phyloP scores from a whole-genome alignment of 1,140 invertebrate species.

The Schlechtendalia chinensis region DNA sequence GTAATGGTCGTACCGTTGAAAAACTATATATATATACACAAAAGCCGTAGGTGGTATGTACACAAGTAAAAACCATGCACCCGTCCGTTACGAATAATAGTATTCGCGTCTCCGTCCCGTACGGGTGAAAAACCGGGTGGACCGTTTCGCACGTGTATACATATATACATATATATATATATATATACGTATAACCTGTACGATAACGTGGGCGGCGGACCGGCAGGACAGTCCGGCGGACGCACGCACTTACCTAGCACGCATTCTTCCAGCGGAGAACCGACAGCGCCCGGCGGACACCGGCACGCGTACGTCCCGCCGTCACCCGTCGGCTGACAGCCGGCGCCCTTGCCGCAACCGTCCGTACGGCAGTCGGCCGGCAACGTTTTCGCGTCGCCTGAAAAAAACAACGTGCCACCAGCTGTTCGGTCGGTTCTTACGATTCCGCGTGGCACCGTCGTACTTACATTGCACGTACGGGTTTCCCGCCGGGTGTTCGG shows the following conservation, averaged over 20 bases:
- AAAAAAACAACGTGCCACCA: too few species aligned
- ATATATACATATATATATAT: too few species aligned
- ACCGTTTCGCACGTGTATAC: too few species aligned
- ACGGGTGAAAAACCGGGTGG: too few species aligned
- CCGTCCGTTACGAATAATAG: background rate
- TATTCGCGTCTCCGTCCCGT: background rate
- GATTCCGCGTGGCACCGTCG: background rate
- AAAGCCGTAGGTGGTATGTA: too few species aligned
- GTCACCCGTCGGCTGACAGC: slow-evolving; percentile 66
- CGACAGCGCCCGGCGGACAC: slow-evolving; percentile 72
- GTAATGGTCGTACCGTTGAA: too few species aligned
- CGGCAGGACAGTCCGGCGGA: too few species aligned
- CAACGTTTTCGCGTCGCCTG: slow-evolving; percentile 66
- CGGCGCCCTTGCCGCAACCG: slow-evolving; percentile 78
- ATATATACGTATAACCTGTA: too few species aligned
- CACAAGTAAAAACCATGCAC: slow-evolving; percentile 33
- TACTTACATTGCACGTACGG: slow-evolving; percentile 76
- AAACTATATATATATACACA: too few species aligned
- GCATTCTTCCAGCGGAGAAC: slow-evolving; percentile 72
- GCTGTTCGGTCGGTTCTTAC: background rate
- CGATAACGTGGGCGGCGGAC: background rate
- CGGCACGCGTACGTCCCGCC: slow-evolving; percentile 67
- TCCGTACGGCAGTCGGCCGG: slow-evolving; percentile 74
- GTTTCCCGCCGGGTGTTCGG: slow-evolving; percentile 77
- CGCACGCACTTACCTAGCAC: slow-evolving; percentile 70